phyloP scores from a whole-genome alignment of 2,888 invertebrate genomes.

The Scrobipalpa atriplicella region DNA sequence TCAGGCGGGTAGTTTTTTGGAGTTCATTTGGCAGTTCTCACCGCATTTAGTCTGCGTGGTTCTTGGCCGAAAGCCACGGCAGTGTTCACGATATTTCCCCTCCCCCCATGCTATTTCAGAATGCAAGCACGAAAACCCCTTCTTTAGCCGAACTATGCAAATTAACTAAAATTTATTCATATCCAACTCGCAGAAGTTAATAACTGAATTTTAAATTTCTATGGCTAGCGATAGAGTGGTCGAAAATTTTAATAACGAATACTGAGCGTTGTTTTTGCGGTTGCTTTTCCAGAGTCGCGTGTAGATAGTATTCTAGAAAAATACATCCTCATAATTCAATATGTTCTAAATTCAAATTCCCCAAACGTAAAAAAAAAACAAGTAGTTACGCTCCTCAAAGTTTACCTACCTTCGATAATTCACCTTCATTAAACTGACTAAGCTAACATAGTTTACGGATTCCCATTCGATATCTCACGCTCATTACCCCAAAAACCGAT shows the following conservation, averaged over 20 bases:
- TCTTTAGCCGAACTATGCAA: conserved; percentile 35
- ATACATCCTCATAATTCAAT: too few relatives aligned
- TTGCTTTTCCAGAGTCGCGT: background rate
- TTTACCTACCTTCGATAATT: background rate
- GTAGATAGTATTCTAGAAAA: too few relatives aligned
- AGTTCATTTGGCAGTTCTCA: conserved; percentile 75
- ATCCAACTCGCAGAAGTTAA: conserved; percentile 18
- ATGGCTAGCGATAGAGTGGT: conserved; percentile 11
- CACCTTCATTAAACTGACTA: background rate
- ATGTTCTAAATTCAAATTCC: too few relatives aligned
- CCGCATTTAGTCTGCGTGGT: conserved; percentile 63
- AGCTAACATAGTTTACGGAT: background rate
- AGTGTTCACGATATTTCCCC: conserved; percentile 49
- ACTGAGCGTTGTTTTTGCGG: background rate
- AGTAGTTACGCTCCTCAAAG: background rate
- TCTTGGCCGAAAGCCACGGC: conserved; percentile 64
- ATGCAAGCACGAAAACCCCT: conserved; percentile 17
- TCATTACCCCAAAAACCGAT: background rate
- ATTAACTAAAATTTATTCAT: conserved; percentile 37
- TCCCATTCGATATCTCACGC: background rate
- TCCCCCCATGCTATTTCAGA: conserved; percentile 41
- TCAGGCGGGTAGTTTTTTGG: conserved; percentile 50
- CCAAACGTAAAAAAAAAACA: too few relatives aligned
- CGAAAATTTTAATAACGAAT: conserved; percentile 5
- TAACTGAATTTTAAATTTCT: conserved; percentile 26